Evolutionary conservation across 2,797 vertebrate species (phyloP).

Genomic region (Emys orbicularis): DNA sequence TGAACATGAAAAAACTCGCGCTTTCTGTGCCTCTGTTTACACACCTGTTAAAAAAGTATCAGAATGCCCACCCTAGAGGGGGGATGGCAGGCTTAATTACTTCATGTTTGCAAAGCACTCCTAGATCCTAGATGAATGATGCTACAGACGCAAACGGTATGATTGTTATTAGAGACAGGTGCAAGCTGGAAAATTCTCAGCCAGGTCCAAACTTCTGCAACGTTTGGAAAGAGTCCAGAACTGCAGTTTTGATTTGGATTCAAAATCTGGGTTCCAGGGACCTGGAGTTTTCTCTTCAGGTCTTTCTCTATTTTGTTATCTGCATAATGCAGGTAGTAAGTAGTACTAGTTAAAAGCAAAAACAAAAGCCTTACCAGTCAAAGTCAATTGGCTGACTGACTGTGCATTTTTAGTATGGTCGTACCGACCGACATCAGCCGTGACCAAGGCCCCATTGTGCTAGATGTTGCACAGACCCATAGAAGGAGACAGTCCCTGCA

Average conservation of each 20-base stretch:
- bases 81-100: constrained; percentile 4
- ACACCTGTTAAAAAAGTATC: constrained; percentile 38
- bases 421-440: not conserved
- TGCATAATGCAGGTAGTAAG: not conserved
- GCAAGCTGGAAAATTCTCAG: not conserved
- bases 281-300: not conserved
- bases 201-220: not conserved
- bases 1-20: not conserved
- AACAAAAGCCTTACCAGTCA: not conserved
- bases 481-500: not conserved
- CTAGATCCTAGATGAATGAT: not conserved
- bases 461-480: not conserved
- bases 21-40: constrained; percentile 42
- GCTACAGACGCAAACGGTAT: not conserved
- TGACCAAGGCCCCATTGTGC: not conserved
- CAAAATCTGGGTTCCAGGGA: not conserved
- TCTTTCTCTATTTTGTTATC: not conserved
- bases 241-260: not conserved
- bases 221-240: not conserved
- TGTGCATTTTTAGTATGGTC: not conserved
- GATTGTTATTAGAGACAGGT: not conserved
- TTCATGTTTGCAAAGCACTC: constrained; percentile 60
- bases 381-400: not conserved
- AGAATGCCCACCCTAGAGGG: constrained; percentile 17
- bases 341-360: not conserved